phyloP scores from a whole-genome alignment of 1,140 invertebrate genomes.

The Acromyrmex heyeri region DNA sequence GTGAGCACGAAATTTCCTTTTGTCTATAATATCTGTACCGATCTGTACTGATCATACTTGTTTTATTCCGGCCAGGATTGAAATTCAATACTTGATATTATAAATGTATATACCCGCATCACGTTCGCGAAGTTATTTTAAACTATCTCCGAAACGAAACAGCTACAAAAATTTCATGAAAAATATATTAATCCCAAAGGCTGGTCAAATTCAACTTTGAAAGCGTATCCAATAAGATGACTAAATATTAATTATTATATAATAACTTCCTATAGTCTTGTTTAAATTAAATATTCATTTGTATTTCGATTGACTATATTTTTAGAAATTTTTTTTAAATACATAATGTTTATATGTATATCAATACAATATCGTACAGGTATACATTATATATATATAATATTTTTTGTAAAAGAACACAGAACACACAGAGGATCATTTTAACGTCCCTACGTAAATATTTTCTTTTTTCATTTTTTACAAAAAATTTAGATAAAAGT shows the following conservation, averaged over 20 bases:
- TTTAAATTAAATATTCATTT: background rate
- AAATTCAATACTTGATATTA: slow-evolving; percentile 38
- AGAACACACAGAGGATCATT: too few species aligned
- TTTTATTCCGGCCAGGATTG: background rate
- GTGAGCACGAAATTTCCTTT: background rate
- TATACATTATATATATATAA: too few species aligned
- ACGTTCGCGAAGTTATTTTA: slow-evolving; percentile 10
- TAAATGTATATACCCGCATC: slow-evolving; percentile 17
- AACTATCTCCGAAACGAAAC: background rate
- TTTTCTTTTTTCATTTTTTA: too few species aligned
- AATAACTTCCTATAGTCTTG: background rate
- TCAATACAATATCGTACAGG: background rate
- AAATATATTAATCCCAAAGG: background rate
- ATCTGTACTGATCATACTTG: background rate
- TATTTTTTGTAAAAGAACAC: too few species aligned
- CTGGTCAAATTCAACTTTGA: background rate
- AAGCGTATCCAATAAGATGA: background rate
- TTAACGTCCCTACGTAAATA: too few species aligned
- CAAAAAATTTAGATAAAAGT: too few species aligned
- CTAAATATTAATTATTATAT: background rate
- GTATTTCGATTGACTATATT: background rate
- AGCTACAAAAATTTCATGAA: background rate
- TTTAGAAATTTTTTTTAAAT: background rate
- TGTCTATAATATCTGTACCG: background rate
- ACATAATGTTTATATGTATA: background rate